Evolutionary conservation across 2,797 vertebrate genomes (phyloP).

Genomic region (Rhinophrynus dorsalis): DNA sequence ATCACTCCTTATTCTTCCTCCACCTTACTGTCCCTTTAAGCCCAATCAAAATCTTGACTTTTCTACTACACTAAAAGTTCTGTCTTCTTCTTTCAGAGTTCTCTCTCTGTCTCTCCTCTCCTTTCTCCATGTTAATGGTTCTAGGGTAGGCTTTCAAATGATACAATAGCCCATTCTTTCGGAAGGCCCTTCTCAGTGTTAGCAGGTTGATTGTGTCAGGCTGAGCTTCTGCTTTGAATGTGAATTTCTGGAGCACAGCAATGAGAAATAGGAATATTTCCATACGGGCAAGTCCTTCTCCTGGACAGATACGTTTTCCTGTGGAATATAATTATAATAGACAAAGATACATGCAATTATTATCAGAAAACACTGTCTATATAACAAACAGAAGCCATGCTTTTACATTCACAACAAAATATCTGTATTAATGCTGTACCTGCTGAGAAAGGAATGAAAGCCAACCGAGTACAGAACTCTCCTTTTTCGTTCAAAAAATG

Average conservation of each 20-base stretch:
- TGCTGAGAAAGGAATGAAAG: slow-evolving; percentile 37
- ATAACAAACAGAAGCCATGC: too few relatives aligned
- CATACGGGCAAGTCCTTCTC: slow-evolving; percentile 25
- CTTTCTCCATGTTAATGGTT: neutral
- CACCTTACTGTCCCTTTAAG: too few relatives aligned
- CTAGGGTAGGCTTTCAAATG: slow-evolving; percentile 13
- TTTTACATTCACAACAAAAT: too few relatives aligned
- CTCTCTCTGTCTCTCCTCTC: too few relatives aligned
- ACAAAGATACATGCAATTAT: too few relatives aligned
- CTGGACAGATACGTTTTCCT: slow-evolving; percentile 24
- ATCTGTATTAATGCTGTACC: slow-evolving; percentile 1
- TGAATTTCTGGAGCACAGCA: slow-evolving; percentile 31
- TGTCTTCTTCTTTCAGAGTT: too few relatives aligned
- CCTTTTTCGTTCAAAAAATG: slow-evolving; percentile 29
- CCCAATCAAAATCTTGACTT: too few relatives aligned
- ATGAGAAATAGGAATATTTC: slow-evolving; percentile 32
- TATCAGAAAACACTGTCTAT: too few relatives aligned
- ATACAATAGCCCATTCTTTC: slow-evolving; percentile 5
- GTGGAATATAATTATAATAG: neutral
- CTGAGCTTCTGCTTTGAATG: slow-evolving; percentile 5
- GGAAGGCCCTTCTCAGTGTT: neutral
- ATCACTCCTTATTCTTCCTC: too few relatives aligned
- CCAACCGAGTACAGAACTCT: neutral
- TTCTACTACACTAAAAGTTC: too few relatives aligned
- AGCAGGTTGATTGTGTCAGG: neutral